Evolutionary conservation across 2,888 invertebrate genomes (phyloP).

Genomic region (Prostheceraeus crozeri): DNA sequence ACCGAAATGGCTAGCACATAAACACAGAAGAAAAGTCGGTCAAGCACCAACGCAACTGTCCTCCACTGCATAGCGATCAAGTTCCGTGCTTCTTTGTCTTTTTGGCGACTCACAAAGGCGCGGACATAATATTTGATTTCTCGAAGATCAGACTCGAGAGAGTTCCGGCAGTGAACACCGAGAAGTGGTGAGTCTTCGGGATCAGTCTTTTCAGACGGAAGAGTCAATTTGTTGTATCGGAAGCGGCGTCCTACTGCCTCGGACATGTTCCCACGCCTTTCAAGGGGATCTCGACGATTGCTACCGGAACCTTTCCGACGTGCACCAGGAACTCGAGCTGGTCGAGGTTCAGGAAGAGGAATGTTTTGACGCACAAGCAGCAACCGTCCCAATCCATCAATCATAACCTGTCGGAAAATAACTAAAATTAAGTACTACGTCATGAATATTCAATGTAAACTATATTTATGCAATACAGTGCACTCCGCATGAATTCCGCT

Average conservation of each 20-base stretch:
- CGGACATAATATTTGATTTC: constrained; percentile 33
- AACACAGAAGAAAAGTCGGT: constrained; percentile 33
- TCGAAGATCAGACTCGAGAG: constrained; percentile 29
- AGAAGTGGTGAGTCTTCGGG: constrained; percentile 32
- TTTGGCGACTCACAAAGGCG: constrained; percentile 31
- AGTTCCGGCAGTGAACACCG: background rate
- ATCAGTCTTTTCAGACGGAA: background rate
- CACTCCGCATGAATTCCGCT: too few relatives aligned
- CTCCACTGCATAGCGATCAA: constrained; percentile 35
- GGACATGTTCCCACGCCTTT: background rate
- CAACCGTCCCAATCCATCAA: constrained; percentile 28
- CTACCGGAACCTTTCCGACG: background rate
- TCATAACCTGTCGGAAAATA: constrained; percentile 29
- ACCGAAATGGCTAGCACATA: constrained; percentile 26
- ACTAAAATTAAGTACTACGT: too few relatives aligned
- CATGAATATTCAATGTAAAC: too few relatives aligned
- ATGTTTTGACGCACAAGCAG: constrained; percentile 30
- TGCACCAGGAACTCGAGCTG: too few relatives aligned
- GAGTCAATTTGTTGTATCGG: too few relatives aligned
- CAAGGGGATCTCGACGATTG: background rate
- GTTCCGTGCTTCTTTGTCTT: constrained; percentile 28
- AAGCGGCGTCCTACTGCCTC: too few relatives aligned
- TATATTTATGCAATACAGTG: too few relatives aligned
- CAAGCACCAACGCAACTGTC: constrained; percentile 32
- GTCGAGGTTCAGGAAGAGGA: background rate